Base-by-base conservation (phyloP, 1,140 invertebrate species). In the Listronotus oregonensis region DNA sequence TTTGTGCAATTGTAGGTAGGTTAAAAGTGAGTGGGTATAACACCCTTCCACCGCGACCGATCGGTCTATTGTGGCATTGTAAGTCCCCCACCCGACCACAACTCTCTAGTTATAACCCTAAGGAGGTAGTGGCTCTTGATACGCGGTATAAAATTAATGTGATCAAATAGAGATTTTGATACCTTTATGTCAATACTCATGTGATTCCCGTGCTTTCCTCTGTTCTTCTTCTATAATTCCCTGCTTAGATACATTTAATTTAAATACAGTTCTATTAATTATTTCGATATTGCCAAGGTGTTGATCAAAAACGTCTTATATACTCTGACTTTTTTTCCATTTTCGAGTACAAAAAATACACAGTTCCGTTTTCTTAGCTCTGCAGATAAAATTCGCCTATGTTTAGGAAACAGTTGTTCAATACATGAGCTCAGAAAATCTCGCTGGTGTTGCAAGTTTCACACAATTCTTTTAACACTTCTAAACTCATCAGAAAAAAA, bases 121-220 rank as follows among this genome's bases (percentile, higher is more conserved):
- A 74, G 54, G 34, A 64, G 51, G 8, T 27, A 27, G 21, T 27
- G 21, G 21, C 21, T 27, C 1, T 27, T 5, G 5, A 27, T 27
- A 5, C 21, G 73, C 68, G 77, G 74, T 52, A 79, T 77, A 12
- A 66, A 44, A 42, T 74, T 49, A 17, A 77, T 77, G 52, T 70
- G 66, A 10, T 39, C 11, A 9, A 67, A 31, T 9, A 70, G 55
- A 64, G 40, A 67, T 3, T 61, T 43, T 14, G 73, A 40, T 66
- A 64, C n/a, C 9, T 52, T 62, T 64, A 49, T 1, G 71, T 69
- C 62, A 58, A 49, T 52, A 64, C 70, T 51, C 32, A 8, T 34
- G 15, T 66, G 59, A 43, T 67, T 65, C 3, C 43, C 49, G 69
- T 76, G 21, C 50, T 68, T 72, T 21, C 68, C 69, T 47, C 69